Conservation (phyloP, 2,888 invertebrate species). For the Epistrophe eligans region DNA sequence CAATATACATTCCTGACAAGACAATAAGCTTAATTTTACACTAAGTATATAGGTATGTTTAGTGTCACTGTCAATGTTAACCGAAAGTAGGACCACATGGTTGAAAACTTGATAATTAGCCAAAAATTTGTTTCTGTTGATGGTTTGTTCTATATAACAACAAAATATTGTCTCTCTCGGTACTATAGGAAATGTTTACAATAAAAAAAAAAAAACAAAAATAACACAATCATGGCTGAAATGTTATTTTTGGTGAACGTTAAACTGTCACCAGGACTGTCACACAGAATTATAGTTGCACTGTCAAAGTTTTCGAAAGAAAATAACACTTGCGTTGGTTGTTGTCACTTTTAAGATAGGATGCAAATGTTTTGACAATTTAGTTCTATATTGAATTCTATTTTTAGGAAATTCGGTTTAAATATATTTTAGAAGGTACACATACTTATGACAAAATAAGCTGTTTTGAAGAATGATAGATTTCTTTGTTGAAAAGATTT, state of each 20-base stretch:
- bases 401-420: background rate
- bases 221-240: constrained; percentile 9
- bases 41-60: constrained; percentile 7
- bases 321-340: constrained; percentile 27
- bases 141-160: background rate
- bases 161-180: background rate
- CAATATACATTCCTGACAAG: constrained; percentile 17
- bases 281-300: constrained; percentile 39
- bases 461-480: too few species aligned
- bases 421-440: background rate
- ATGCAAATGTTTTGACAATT: background rate
- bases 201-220: background rate
- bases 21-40: constrained; percentile 61
- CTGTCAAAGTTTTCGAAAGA: constrained; percentile 31
- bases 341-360: constrained; percentile 18
- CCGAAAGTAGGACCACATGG: constrained; percentile 63
- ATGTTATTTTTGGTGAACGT: constrained; percentile 23
- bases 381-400: background rate
- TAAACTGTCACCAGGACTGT: constrained; percentile 54
- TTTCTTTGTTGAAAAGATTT: too few species aligned
- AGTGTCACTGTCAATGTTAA: constrained; percentile 70
- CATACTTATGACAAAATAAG: too few species aligned
- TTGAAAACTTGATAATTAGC: constrained; percentile 55
- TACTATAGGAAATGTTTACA: constrained; percentile 6
- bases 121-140: constrained; percentile 26